Conservation (phyloP, 53 echinoderm and acorn worm species). For the Hippasteria phrygiana region DNA sequence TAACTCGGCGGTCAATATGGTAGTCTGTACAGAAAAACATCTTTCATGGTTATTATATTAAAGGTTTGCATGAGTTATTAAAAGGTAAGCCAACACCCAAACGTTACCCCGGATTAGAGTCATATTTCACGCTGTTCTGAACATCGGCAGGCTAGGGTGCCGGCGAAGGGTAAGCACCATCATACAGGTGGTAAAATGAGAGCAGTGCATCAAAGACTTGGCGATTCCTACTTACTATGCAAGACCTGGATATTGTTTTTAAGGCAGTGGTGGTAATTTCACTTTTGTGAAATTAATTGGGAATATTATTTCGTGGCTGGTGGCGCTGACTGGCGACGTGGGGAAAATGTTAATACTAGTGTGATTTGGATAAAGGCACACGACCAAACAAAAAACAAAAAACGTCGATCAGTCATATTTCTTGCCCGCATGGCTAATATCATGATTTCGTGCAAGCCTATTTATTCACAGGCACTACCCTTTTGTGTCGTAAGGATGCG, state of each 20-base stretch:
- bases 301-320: not conserved
- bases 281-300: not conserved
- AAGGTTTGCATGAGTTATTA: not conserved
- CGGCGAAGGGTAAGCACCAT: not conserved
- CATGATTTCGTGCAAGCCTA: no score
- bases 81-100: not conserved
- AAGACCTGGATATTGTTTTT: not conserved
- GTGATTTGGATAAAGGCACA: no score
- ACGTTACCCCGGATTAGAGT: not conserved
- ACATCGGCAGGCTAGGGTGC: not conserved
- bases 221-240: not conserved
- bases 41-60: not conserved
- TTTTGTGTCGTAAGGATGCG: no score
- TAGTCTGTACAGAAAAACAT: not conserved
- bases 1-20: no score
- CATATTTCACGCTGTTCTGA: slow-evolving; percentile 25
- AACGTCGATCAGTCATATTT: no score
- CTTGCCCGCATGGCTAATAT: no score
- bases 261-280: no score
- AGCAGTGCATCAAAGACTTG: not conserved
- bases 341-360: no score
- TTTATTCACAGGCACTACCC: no score
- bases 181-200: slow-evolving; percentile 4
- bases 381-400: no score
- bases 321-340: not conserved